A percentile compares a stretch with the other conserved stretches of the same genome.
Evolutionary conservation across 2,797 vertebrate species (phyloP).

Genomic region (Leptoclinus maculatus): DNA sequence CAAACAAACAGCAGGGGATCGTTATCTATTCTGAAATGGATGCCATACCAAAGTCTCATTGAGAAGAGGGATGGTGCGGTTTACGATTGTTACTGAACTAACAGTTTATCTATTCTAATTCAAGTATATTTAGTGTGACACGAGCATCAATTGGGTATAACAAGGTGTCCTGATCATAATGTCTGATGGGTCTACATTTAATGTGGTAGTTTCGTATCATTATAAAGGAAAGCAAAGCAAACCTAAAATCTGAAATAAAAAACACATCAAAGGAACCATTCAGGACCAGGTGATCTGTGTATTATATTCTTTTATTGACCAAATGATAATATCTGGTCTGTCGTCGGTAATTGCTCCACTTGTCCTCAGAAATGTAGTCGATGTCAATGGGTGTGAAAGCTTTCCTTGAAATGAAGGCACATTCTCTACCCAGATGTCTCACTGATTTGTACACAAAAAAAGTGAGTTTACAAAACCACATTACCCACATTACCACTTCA

Average conservation of each 20-base stretch:
- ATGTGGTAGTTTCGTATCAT: constrained; percentile 26
- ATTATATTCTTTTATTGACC: constrained; percentile 35
- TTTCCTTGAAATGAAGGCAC: background rate
- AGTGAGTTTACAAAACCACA: constrained; percentile 7
- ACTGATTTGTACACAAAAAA: background rate
- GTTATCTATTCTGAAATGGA: constrained; percentile 74
- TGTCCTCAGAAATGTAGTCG: constrained; percentile 1
- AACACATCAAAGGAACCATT: constrained; percentile 14
- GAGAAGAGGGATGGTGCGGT: constrained; percentile 67
- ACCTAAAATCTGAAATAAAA: constrained; percentile 4
- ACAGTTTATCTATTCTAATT: constrained; percentile 65
- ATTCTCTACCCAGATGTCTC: background rate
- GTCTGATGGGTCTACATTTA: constrained; percentile 23
- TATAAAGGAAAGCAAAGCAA: constrained; percentile 13
- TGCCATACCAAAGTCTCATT: constrained; percentile 72
- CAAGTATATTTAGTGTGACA: constrained; percentile 63
- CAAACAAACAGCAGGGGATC: constrained; percentile 84
- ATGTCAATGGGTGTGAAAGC: background rate
- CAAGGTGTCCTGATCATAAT: constrained; percentile 50
- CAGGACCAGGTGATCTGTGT: background rate
- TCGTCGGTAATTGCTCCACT: constrained; percentile 11
- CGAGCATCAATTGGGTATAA: constrained; percentile 62
- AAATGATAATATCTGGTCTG: constrained; percentile 24
- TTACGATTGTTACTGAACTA: constrained; percentile 59
- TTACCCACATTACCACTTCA: background rate